A percentile compares a stretch with the other conserved stretches of the same genome.
phyloP scores from a whole-genome alignment of 1,140 invertebrate genomes.

The Dendrolimus kikuchii region DNA sequence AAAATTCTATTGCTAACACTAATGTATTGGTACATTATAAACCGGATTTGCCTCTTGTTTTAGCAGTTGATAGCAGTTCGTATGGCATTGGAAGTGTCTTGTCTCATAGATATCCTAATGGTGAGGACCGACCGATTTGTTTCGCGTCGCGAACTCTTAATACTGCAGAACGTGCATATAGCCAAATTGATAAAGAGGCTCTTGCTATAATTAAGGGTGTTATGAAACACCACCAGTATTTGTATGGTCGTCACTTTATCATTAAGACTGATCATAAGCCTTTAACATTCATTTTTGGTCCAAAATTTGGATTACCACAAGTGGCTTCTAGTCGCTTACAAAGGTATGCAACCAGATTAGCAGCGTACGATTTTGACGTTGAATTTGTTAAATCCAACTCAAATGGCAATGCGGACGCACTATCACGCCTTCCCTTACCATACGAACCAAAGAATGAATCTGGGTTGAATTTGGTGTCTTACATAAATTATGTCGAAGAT shows the following conservation, averaged over 20 bases:
- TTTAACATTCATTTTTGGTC: too few species aligned
- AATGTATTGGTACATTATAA: conserved; percentile 1
- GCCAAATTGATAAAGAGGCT: neutral
- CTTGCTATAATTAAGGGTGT: neutral
- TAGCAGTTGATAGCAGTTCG: too few species aligned
- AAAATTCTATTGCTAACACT: neutral
- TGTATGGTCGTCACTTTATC: too few species aligned
- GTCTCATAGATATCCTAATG: neutral
- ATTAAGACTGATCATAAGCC: too few species aligned
- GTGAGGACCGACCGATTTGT: neutral
- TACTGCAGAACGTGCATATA: neutral
- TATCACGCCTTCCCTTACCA: neutral
- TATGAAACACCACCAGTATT: too few species aligned
- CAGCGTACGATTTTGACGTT: neutral
- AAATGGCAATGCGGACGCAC: neutral
- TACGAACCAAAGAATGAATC: neutral
- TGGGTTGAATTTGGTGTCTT: neutral
- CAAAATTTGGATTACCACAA: too few species aligned
- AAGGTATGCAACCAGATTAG: conserved; percentile 1
- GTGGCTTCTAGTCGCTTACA: neutral
- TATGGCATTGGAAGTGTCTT: too few species aligned
- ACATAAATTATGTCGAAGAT: neutral
- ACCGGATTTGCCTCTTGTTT: neutral
- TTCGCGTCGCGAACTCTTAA: neutral
- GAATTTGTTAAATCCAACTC: neutral